Evolutionary conservation across 2,113 vertebrate species (phyloP).

Genomic region (Prionailurus bengalensis): DNA sequence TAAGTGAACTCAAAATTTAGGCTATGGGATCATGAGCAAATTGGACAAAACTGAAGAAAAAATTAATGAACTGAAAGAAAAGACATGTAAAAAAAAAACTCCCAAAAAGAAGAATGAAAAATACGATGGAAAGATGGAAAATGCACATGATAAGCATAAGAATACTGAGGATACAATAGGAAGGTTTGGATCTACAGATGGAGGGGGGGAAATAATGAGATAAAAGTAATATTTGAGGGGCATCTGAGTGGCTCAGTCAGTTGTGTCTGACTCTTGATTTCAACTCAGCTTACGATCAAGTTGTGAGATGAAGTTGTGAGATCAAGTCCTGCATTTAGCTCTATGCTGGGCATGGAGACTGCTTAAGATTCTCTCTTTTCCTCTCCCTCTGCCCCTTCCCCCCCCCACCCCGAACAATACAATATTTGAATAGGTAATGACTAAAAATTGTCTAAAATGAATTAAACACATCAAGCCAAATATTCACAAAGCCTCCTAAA

Average conservation of each 20-base stretch:
- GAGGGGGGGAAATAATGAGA: neutral
- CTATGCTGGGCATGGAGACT: too few relatives aligned
- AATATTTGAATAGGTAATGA: neutral
- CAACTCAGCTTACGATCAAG: too few relatives aligned
- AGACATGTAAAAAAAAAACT: neutral
- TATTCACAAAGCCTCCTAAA: neutral
- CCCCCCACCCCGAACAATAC: too few relatives aligned
- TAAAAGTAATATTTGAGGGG: neutral
- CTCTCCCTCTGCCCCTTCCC: too few relatives aligned
- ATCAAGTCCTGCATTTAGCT: too few relatives aligned
- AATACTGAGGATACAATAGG: neutral
- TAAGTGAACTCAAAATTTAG: neutral
- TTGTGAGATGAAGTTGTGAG: too few relatives aligned
- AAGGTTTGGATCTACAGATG: neutral
- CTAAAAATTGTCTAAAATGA: neutral
- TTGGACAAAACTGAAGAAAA: neutral
- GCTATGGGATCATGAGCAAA: neutral
- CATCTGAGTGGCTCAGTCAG: too few relatives aligned
- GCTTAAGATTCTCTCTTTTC: too few relatives aligned
- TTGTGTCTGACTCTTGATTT: too few relatives aligned
- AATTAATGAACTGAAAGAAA: neutral
- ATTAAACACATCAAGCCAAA: neutral
- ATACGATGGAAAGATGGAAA: neutral
- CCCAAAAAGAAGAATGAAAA: neutral
- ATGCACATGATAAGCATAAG: constrained; percentile 60